Conservation (phyloP, 2,888 invertebrate genomes). For the Pseudanteris insignis region DNA sequence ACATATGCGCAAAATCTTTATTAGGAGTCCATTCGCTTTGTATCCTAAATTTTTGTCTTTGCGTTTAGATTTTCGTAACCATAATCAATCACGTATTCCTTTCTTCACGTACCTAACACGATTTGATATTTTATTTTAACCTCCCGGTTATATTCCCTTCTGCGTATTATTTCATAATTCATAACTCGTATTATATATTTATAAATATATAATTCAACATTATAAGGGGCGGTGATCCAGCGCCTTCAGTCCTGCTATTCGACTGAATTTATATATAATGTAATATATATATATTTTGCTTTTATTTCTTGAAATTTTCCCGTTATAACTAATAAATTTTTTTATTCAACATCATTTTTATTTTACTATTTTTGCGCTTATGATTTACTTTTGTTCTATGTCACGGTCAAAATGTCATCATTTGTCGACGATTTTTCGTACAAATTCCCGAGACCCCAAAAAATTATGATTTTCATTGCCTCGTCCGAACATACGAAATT, state of each 20-base stretch:
- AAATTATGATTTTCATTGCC: slow-evolving; percentile 2
- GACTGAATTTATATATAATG: slow-evolving; percentile 42
- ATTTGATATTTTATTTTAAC: too few species aligned
- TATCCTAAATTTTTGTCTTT: slow-evolving; percentile 54
- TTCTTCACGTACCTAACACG: too few species aligned
- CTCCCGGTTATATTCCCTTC: too few species aligned
- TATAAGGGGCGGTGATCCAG: slow-evolving; percentile 59
- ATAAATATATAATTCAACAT: slow-evolving; percentile 65
- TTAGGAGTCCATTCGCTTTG: slow-evolving; percentile 37
- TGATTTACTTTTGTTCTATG: too few species aligned
- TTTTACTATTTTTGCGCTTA: too few species aligned
- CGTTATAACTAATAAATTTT: too few species aligned
- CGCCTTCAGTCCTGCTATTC: slow-evolving; percentile 54
- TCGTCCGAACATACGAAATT: slow-evolving; percentile 5
- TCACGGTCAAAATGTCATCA: too few species aligned
- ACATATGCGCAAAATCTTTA: slow-evolving; percentile 38
- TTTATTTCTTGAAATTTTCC: too few species aligned
- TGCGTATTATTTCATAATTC: too few species aligned
- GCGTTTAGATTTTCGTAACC: slow-evolving; percentile 42
- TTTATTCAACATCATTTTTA: too few species aligned
- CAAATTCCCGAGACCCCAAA: slow-evolving; percentile 1
- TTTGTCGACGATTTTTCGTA: slow-evolving; percentile 2
- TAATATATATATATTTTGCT: slow-evolving; percentile 46
- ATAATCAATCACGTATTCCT: slow-evolving; percentile 33
- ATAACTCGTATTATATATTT: slow-evolving; percentile 60